Base-by-base conservation (phyloP, 2,113 vertebrate species). In the Paralichthys olivaceus region DNA sequence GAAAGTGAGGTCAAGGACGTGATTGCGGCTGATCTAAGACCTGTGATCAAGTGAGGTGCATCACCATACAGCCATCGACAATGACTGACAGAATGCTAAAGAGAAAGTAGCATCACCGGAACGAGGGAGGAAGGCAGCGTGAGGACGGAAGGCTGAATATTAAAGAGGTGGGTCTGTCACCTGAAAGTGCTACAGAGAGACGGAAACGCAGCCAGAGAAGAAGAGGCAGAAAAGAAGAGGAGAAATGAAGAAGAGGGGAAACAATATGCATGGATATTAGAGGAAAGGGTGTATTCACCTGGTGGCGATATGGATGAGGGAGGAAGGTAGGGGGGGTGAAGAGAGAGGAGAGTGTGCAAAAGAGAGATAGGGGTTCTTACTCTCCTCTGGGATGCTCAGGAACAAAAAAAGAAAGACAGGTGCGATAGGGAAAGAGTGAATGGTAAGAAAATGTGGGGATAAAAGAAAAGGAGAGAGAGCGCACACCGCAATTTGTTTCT, bases 301-400 rank as follows among this genome's bases (percentile, higher is more conserved):
- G 72, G 69, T 74, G 84, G 74, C 83, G 79, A 90, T 83, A 84
- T 67, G 85, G 77, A 87, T 83, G n/a, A 34, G 28, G n/a, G 37
- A 15, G 25, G n/a, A 17, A 54, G 69, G 32, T 20, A 54, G 25
- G 28, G 74, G 40, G 28, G 56, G 45, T 23, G 51, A 40, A 43
- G 73, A 58, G 37, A 56, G 69, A 82, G 79, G 69, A 68, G 72
- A 78, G 81, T 77, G 87, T 91, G 91, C 89, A 90, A 40, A 55
- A 58, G 82, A 67, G 87, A 89, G 91, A 92, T 90, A 92, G 72
- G 74, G 59, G 40, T 54, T 83, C 83, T 69, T 55, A 20, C 84
- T 78, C 83, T 84, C 88, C 85, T 75, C 74, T 83, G 85, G 84
- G 83, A 88, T 59, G 53, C 54, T 75, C 22, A 58, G 69, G 70